These are phyloP conservation scores for Peromyscus nudipes DNA, from an alignment of 2,797 vertebrate species.

Conservation along the genomic window DNA sequence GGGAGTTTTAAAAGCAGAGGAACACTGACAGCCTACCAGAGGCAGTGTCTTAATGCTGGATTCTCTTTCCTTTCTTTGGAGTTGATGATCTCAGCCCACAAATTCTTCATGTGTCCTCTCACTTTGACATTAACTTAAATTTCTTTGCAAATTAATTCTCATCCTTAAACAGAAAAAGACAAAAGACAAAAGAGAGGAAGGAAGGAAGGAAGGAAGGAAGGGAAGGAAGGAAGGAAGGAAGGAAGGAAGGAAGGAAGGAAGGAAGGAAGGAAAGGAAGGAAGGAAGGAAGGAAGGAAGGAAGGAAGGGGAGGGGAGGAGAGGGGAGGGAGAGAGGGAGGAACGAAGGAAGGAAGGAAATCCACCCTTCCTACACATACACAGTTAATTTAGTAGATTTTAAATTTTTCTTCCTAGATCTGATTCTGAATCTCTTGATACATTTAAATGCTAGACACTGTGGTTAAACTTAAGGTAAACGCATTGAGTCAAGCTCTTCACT, in stretches of 20 bases:
- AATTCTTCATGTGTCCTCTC: constrained; percentile 69
- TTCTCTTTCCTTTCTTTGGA: constrained; percentile 70
- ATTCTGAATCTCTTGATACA: constrained; percentile 78
- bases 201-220: too few relatives aligned
- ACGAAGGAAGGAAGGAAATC: not conserved
- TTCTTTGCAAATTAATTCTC: constrained; percentile 74
- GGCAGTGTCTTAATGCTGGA: constrained; percentile 70
- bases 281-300: not conserved
- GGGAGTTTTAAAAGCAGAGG: constrained; percentile 87
- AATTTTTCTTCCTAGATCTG: constrained; percentile 69
- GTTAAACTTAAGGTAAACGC: constrained; percentile 85
- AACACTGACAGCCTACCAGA: constrained; percentile 79
- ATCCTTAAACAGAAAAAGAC: constrained; percentile 55
- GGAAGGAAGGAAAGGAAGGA: not conserved
- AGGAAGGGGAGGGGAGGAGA: rapidly evolving
- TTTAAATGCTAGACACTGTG: constrained; percentile 78
- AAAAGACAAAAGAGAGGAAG: not conserved
- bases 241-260: not conserved
- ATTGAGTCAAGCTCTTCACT: constrained; percentile 76
- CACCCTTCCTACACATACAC: not conserved
- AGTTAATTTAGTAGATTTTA: constrained; percentile 37
- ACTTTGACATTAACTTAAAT: constrained; percentile 60
- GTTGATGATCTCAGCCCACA: constrained; percentile 61
- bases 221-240: too few relatives aligned
- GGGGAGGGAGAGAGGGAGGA: not conserved